A percentile compares a stretch with the other conserved stretches of the same genome.
phyloP scores from a whole-genome alignment of 2,888 invertebrate genomes.

The Scaptomyza reducta region DNA sequence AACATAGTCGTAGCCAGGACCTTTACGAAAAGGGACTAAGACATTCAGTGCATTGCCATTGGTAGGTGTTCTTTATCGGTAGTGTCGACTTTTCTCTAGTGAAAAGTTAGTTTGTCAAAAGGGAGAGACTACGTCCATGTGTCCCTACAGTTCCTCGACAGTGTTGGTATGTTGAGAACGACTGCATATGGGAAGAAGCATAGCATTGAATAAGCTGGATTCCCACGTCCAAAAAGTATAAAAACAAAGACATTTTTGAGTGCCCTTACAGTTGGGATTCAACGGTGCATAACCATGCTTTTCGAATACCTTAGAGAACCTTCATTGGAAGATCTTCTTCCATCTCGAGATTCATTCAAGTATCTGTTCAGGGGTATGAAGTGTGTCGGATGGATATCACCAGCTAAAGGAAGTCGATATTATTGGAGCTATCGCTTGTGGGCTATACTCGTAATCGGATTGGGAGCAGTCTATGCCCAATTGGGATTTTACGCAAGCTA shows the following conservation, averaged over 20 bases:
- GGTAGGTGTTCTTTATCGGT: neutral
- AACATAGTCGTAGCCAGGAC: neutral
- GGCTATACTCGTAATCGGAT: neutral
- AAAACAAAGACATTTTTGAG: neutral
- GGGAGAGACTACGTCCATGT: neutral
- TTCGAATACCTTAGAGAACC: constrained; percentile 34
- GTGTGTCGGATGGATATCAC: constrained; percentile 38
- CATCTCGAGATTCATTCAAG: constrained; percentile 37
- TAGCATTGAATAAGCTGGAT: neutral
- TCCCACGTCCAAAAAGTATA: constrained; percentile 18
- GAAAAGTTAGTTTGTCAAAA: neutral
- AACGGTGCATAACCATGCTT: constrained; percentile 15
- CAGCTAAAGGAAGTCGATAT: neutral
- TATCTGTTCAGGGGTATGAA: constrained; percentile 42
- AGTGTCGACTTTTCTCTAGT: neutral
- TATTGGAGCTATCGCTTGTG: constrained; percentile 14
- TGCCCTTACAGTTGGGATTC: constrained; percentile 14
- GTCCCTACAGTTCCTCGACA: neutral
- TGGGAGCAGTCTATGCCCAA: constrained; percentile 33
- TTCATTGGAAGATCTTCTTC: neutral
- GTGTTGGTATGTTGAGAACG: constrained; percentile 27
- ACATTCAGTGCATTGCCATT: neutral
- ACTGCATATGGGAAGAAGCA: constrained; percentile 22
- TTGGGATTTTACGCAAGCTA: constrained; percentile 36
- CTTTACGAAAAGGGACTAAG: neutral